These are phyloP conservation scores for Sebastes baramenuke DNA, from an alignment of 2,797 vertebrate species.

Conservation along the genomic window DNA sequence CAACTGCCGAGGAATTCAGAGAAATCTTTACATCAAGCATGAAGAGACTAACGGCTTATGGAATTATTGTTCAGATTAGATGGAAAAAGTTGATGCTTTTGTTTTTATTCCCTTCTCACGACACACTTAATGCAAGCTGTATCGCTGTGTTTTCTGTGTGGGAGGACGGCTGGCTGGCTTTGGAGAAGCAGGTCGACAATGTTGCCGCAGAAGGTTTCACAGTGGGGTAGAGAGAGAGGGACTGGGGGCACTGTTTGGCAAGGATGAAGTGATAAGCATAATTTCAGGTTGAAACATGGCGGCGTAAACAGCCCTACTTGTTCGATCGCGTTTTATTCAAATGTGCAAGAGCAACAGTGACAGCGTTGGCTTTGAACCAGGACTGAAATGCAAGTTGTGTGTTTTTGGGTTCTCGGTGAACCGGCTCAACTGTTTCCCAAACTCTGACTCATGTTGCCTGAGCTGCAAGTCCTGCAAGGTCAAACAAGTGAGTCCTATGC, in stretches of 20 bases:
- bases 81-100: constrained; percentile 27
- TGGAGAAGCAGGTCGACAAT: constrained; percentile 61
- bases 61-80: constrained; percentile 40
- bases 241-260: constrained; percentile 46
- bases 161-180: constrained; percentile 49
- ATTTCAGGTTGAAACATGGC: constrained; percentile 40
- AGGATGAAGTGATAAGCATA: constrained; percentile 44
- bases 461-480: constrained; percentile 66
- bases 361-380: not conserved
- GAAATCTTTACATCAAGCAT: constrained; percentile 59
- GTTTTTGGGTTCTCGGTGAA: constrained; percentile 30
- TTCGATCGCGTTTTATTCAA: constrained; percentile 33
- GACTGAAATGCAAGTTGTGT: constrained; percentile 12
- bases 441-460: constrained; percentile 55
- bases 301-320: not conserved
- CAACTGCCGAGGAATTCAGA: constrained; percentile 41
- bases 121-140: constrained; percentile 5
- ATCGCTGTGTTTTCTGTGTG: constrained; percentile 18
- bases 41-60: constrained; percentile 46
- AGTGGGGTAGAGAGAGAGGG: constrained; percentile 55
- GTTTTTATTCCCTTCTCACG: constrained; percentile 7
- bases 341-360: not conserved
- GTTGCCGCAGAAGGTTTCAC: constrained; percentile 72
- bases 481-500: constrained; percentile 57
- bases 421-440: constrained; percentile 25